Conservation (phyloP, 2,888 invertebrate genomes). For the Nephrocerus scutellatus region DNA sequence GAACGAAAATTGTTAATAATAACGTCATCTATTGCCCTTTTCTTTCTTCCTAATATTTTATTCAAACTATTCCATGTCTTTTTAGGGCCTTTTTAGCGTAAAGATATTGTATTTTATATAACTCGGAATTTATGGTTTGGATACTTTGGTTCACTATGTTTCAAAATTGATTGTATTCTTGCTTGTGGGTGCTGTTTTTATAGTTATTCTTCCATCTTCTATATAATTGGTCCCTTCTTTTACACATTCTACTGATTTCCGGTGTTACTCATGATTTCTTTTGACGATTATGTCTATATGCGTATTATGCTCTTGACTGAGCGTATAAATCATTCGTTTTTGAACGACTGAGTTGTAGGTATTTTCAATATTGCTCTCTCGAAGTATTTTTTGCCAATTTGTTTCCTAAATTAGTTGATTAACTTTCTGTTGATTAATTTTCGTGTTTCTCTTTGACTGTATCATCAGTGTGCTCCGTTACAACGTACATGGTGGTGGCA, state of each 20-base stretch:
- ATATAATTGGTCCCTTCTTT: conserved; percentile 6
- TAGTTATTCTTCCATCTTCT: conserved; percentile 9
- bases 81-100: conserved; percentile 4
- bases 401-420: conserved; percentile 1
- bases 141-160: conserved; percentile 8
- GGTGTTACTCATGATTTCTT: conserved; percentile 2
- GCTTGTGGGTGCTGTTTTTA: neutral
- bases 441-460: too few relatives aligned
- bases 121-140: conserved; percentile 2
- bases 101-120: conserved; percentile 9
- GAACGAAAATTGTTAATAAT: conserved; percentile 10
- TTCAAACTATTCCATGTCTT: conserved; percentile 11
- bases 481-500: too few relatives aligned
- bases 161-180: conserved; percentile 7
- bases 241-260: conserved; percentile 1
- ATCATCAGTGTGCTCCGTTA: too few relatives aligned
- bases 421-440: too few relatives aligned
- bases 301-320: neutral
- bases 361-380: neutral
- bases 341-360: neutral
- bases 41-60: conserved; percentile 14
- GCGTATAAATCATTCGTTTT: neutral
- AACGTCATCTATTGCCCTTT: conserved; percentile 3
- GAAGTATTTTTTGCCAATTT: conserved; percentile 1
- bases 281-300: neutral